These are phyloP conservation scores for Andrena cerasifolii DNA, from an alignment of 1,140 invertebrate genomes.

Conservation along the genomic window DNA sequence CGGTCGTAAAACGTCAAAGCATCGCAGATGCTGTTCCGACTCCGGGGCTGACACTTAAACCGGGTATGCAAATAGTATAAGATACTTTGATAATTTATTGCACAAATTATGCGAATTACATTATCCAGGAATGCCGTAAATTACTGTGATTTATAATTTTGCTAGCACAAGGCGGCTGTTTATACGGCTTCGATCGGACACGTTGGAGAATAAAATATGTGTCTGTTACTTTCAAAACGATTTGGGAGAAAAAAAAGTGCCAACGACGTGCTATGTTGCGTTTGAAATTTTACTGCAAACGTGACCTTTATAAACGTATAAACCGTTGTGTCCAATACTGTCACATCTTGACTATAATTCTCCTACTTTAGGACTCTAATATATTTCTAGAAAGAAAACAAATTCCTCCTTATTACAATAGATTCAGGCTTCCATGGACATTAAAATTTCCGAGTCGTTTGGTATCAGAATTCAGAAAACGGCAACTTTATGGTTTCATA, in stretches of 20 bases:
- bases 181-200: slow-evolving; percentile 9
- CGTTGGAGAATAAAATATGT: slow-evolving; percentile 35
- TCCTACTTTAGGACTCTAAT: no score
- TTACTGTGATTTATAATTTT: slow-evolving; percentile 40
- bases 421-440: no score
- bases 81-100: slow-evolving; percentile 42
- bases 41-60: slow-evolving; percentile 17
- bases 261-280: slow-evolving; percentile 11
- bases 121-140: slow-evolving; percentile 29
- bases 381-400: no score
- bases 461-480: no score
- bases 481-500: no score
- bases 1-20: slow-evolving; percentile 27
- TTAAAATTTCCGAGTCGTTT: no score
- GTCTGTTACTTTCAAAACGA: no score
- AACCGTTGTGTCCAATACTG: neutral
- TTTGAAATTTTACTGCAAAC: slow-evolving; percentile 1
- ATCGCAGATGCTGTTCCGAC: slow-evolving; percentile 27
- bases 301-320: slow-evolving; percentile 1
- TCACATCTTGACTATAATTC: neutral
- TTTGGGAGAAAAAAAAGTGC: neutral
- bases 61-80: slow-evolving; percentile 51
- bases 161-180: neutral
- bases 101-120: slow-evolving; percentile 50
- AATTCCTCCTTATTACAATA: no score